Evolutionary conservation across 2,797 vertebrate genomes (phyloP), one percentile per base, ranked within the genome.

Genomic region (Notoglanidium macrostoma): DNA sequence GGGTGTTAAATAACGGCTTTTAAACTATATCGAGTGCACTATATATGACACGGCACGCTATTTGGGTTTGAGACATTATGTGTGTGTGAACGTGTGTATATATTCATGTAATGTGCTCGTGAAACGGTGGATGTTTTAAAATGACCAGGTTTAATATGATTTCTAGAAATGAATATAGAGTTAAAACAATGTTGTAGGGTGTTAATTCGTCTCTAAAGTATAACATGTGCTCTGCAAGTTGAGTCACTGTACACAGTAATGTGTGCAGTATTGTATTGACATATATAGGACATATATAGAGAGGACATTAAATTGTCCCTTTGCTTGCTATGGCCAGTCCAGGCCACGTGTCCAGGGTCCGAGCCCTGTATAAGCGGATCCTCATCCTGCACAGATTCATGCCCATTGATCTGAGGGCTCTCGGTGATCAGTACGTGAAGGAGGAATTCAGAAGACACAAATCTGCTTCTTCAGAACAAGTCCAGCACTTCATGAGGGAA

Each of bases 371-470:
- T 89, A 96, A 95, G 91, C 94, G 94, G 89, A 94, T 98, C 54
- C 91, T 98, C 82, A 88, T 95, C 21, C 90, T 97, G 72, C 97
- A 98, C 44, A 95, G 96, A 1, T 94, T 94, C 84, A 92, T 99
- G 91, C 97, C 97, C 0, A 67, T 96, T 32, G 95, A 97, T 29
- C 87, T 98, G 11, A 92, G 93, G 88, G 93, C 95, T 14, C 91
- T 98, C 1, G 97, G 97, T 0, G 97, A 97, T 88, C 96, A 95
- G 91, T 99, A 99, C 46, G 97, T 97, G 80, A 97, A 96, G 88
- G 97, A 98, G 77, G 97, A 98, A 91, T 98, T 99, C 94, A 95
- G 95, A 73, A 96, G 96, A 90, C 96, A 97, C 88, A 96, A 93
- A 88, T 49, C 59, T 0, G 96, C 94, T 0, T 74, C 92, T 21